Percentiles rank a stretch among this genome's conserved stretches.
Conservation (phyloP, 2,888 invertebrate species). For the Podotricha telesiphe region DNA sequence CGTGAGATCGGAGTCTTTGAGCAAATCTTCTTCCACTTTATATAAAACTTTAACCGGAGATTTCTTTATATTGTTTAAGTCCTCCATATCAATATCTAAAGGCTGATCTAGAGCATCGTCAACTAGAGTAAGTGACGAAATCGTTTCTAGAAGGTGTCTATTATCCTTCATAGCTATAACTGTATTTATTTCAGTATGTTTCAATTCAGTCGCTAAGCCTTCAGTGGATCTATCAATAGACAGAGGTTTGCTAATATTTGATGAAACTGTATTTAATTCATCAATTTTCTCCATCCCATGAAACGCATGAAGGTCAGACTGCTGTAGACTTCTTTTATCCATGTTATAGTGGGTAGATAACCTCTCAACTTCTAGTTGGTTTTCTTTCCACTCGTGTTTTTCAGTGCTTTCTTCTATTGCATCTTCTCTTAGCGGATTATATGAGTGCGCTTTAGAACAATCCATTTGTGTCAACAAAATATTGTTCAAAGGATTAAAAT, state of each 20-base stretch:
- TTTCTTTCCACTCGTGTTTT: slow-evolving; percentile 17
- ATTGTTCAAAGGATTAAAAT: slow-evolving; percentile 70
- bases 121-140: slow-evolving; percentile 67
- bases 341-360: slow-evolving; percentile 39
- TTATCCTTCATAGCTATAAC: slow-evolving; percentile 68
- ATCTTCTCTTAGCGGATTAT: slow-evolving; percentile 52
- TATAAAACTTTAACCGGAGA: slow-evolving; percentile 55
- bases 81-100: slow-evolving; percentile 46
- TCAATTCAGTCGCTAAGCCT: slow-evolving; percentile 46
- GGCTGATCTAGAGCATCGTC: slow-evolving; percentile 55
- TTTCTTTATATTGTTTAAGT: slow-evolving; percentile 17
- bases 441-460: slow-evolving; percentile 54
- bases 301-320: slow-evolving; percentile 42
- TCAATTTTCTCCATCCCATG: slow-evolving; percentile 43
- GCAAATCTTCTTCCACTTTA: slow-evolving; percentile 42
- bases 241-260: slow-evolving; percentile 48
- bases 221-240: slow-evolving; percentile 54
- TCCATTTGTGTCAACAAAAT: slow-evolving; percentile 50
- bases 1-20: slow-evolving; percentile 49
- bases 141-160: slow-evolving; percentile 58
- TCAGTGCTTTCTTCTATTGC: slow-evolving; percentile 24
- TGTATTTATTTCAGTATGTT: slow-evolving; percentile 63
- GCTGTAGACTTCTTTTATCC: slow-evolving; percentile 33
- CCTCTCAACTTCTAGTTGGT: slow-evolving; percentile 39
- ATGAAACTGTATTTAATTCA: slow-evolving; percentile 43